phyloP scores from a whole-genome alignment of 1,140 invertebrate genomes.

The Cyphomyrmex costatus region DNA sequence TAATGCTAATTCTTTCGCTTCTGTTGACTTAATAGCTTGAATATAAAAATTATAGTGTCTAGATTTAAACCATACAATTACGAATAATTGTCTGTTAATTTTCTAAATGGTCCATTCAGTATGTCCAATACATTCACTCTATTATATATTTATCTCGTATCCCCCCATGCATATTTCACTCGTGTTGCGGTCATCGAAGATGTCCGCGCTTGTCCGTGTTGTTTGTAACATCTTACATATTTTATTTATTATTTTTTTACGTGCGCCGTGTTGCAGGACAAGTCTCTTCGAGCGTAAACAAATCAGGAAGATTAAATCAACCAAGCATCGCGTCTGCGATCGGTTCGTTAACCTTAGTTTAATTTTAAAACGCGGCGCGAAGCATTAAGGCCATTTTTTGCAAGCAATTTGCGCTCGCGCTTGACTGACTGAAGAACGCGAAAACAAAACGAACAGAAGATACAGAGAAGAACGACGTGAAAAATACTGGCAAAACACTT shows the following conservation, averaged over 20 bases:
- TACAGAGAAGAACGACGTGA: slow-evolving; percentile 38
- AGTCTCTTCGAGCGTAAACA: slow-evolving; percentile 31
- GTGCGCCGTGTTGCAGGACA: slow-evolving; percentile 28
- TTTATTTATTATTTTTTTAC: slow-evolving; percentile 24
- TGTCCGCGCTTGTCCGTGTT: neutral
- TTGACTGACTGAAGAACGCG: slow-evolving; percentile 43
- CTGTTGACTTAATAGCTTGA: neutral
- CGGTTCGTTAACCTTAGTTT: slow-evolving; percentile 69
- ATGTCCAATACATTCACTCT: neutral
- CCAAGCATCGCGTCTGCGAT: slow-evolving; percentile 41
- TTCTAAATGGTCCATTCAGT: neutral
- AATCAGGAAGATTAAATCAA: slow-evolving; percentile 59
- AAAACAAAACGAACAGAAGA: slow-evolving; percentile 64
- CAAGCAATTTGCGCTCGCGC: slow-evolving; percentile 61
- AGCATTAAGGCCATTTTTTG: slow-evolving; percentile 62
- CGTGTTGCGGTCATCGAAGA: neutral
- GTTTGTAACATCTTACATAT: slow-evolving; percentile 31
- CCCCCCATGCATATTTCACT: too few species aligned
- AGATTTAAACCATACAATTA: neutral
- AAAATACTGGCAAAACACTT: slow-evolving; percentile 66
- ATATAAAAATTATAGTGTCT: slow-evolving; percentile 10
- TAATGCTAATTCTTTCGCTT: neutral
- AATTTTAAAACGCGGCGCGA: slow-evolving; percentile 66
- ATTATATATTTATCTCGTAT: neutral
- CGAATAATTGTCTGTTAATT: neutral